Evolutionary conservation across 1,140 invertebrate genomes (phyloP), one percentile per base, ranked within the genome.

Genomic region (Trissolcus basalis): DNA sequence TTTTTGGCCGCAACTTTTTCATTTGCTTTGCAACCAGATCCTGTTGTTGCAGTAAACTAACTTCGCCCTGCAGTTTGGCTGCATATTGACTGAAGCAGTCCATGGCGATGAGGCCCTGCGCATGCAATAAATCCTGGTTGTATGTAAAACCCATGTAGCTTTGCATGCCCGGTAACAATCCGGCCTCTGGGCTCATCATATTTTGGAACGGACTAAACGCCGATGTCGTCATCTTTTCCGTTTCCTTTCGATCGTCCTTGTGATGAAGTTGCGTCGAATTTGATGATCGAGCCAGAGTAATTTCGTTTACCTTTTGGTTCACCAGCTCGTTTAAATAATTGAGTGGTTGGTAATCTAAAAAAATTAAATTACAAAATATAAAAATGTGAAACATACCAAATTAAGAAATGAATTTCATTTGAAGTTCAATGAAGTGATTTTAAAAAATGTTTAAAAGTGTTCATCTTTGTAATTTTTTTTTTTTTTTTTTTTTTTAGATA

Each of bases 1-100:
- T 95, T 84, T 97, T 97, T 0, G 95, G 95, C 4, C 96, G 88
- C 74, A 95, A 91, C 80, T 96, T 96, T 63, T 93, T 91, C 0
- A 84, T 74, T 13, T 85, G 82, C 1, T 85, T 87, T 0, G 80
- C 83, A 0, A 56, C 82, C 0, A 54, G 51, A 11, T 88, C 87
- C 12, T 88, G 82, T 2, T 81, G 75, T 4, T 85, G 82, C 0
- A 87, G 67, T 7, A 80, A 56, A n/a, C 82, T 74, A 0, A 84
- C 80, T 5, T 83, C 85, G 0, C 81, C 77, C 13, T 85, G 80
- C 11, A 72, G 3, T 32, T 58, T 59, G 5, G 55, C 53, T 4
- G 54, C 50, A 33, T 45, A 73, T 16, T 56, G 55, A 45, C 39
- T 63, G 0, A 70, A 60, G 36, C 19, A 72, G 27, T 72, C 49